Percentiles rank a stretch among this genome's conserved stretches.
These are phyloP conservation scores for Orthochromis indermauri DNA, from an alignment of 2,113 vertebrate species.

Conservation along the genomic window DNA sequence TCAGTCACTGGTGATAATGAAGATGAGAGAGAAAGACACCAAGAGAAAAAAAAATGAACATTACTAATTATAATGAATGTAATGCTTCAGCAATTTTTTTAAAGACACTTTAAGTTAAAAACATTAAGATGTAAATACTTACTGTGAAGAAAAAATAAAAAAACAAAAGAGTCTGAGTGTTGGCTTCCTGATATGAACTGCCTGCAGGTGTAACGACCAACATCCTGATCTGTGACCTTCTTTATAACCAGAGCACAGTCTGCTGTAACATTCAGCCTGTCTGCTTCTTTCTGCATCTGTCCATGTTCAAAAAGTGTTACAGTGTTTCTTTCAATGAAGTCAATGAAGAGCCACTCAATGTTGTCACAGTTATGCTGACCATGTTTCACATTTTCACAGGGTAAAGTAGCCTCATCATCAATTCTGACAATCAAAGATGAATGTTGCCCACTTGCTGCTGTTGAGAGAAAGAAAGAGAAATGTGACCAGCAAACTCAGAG, in stretches of 20 bases:
- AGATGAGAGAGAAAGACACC: neutral
- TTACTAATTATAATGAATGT: neutral
- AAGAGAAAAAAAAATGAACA: neutral
- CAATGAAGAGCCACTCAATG: neutral
- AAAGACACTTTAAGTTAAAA: neutral
- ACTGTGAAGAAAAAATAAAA: neutral
- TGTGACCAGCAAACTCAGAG: neutral
- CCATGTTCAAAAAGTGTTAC: neutral
- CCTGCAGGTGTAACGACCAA: neutral
- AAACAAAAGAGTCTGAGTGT: accelerated
- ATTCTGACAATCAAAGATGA: neutral
- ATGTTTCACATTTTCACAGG: neutral
- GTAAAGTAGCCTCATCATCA: neutral
- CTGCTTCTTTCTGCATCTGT: neutral
- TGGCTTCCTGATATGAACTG: neutral
- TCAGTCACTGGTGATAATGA: neutral
- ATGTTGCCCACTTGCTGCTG: neutral
- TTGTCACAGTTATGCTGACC: neutral
- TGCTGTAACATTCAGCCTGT: neutral
- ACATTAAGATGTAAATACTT: neutral
- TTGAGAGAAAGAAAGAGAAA: neutral
- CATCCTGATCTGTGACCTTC: neutral
- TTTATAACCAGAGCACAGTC: constrained; percentile 2
- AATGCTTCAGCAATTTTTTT: neutral
- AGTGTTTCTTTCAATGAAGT: neutral